Percentiles rank a stretch among this genome's conserved stretches.
Conservation (phyloP, 2,797 vertebrate species). For the Petrocephalus sullivani region DNA sequence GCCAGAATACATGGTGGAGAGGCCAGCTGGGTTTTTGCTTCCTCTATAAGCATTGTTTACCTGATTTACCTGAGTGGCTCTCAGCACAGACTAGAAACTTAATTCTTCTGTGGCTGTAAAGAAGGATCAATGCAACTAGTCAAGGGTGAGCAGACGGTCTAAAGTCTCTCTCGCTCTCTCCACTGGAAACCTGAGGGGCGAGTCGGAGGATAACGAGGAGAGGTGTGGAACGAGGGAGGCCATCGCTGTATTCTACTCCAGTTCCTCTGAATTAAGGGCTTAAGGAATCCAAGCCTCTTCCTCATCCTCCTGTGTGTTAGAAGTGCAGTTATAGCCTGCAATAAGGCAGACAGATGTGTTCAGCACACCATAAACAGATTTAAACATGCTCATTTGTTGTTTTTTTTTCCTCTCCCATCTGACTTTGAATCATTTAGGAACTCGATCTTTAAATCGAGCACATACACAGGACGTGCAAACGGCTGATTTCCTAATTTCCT, state of each 20-base stretch:
- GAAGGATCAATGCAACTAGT: neutral
- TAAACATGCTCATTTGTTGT: neutral
- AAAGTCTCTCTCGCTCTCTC: neutral
- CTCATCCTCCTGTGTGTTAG: neutral
- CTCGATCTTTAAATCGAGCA: neutral
- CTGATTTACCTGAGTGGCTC: constrained; percentile 50
- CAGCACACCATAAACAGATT: neutral
- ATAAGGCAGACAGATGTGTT: neutral
- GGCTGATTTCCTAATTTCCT: neutral
- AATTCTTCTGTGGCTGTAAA: constrained; percentile 38
- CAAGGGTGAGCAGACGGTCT: neutral
- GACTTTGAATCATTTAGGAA: neutral
- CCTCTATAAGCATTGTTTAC: constrained; percentile 30
- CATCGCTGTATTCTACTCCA: neutral
- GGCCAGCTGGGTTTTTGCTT: neutral
- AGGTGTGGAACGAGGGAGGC: neutral
- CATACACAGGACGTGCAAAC: neutral
- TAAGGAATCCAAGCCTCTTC: neutral
- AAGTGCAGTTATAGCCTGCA: neutral
- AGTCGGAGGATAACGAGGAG: neutral
- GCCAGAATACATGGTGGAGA: neutral
- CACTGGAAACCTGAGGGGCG: neutral
- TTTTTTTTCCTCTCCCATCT: neutral
- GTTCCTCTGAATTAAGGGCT: neutral
- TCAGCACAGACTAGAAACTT: constrained; percentile 62